These are phyloP conservation scores for Furcifer pardalis DNA, from an alignment of 2,797 vertebrate species.

Conservation along the genomic window DNA sequence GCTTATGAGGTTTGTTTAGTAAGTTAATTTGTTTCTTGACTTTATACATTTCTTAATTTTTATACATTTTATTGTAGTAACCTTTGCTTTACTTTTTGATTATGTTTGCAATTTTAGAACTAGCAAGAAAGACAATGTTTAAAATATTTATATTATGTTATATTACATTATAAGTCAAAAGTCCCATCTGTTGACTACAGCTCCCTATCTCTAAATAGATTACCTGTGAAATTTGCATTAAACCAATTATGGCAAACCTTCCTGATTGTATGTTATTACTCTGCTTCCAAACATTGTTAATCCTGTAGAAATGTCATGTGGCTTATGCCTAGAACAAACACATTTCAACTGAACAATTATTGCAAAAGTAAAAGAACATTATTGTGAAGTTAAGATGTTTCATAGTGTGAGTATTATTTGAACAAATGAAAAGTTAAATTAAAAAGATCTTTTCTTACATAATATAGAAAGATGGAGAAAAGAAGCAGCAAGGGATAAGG, in stretches of 20 bases:
- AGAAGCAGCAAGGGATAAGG: constrained; percentile 28
- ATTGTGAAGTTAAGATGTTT: constrained; percentile 25
- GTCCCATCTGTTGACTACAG: neutral
- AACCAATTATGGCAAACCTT: neutral
- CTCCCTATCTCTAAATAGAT: neutral
- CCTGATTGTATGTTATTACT: neutral
- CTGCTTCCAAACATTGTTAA: neutral
- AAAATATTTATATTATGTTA: neutral
- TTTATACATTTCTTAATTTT: neutral
- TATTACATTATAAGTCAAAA: neutral
- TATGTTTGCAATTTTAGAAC: neutral
- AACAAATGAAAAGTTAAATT: constrained; percentile 7
- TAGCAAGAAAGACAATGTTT: neutral
- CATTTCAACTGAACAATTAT: neutral
- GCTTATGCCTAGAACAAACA: neutral
- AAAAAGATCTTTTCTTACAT: neutral
- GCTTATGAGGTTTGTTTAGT: neutral
- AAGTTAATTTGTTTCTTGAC: neutral
- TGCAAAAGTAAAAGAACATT: neutral
- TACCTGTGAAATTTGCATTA: constrained; percentile 10
- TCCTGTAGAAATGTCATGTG: neutral
- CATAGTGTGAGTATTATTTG: neutral
- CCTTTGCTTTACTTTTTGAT: neutral
- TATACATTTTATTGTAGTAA: neutral
- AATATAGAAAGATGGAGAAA: constrained; percentile 22